A percentile compares a stretch with the other conserved stretches of the same genome.
These are phyloP conservation scores for Heteractis magnifica DNA, from an alignment of 92 coral and sea anemone species.

Conservation along the genomic window DNA sequence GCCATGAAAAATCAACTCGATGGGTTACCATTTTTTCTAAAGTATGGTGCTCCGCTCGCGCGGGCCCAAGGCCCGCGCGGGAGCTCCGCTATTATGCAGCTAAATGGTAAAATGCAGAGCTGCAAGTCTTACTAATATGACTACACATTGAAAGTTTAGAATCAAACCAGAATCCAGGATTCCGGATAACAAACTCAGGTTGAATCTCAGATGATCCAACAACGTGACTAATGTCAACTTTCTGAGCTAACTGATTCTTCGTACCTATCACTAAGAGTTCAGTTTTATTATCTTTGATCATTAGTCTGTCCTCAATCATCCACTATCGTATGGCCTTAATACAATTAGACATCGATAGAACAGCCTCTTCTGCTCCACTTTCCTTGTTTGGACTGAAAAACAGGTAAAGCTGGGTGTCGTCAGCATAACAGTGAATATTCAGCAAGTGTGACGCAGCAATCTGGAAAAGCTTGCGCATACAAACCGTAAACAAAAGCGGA, in stretches of 20 bases:
- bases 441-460: neutral
- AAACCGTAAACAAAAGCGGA: neutral
- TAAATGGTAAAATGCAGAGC: too few species aligned
- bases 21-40: too few species aligned
- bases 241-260: neutral
- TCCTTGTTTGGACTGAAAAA: neutral
- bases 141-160: too few species aligned
- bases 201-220: neutral
- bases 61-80: too few species aligned
- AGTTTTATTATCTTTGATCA: neutral
- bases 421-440: neutral
- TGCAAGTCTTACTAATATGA: too few species aligned
- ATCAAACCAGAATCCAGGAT: too few species aligned
- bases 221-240: neutral
- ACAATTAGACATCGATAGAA: neutral
- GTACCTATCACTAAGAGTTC: slow-evolving; percentile 2
- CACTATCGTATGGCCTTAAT: neutral
- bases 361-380: slow-evolving; percentile 5
- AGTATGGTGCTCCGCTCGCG: too few species aligned
- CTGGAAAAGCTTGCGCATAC: neutral
- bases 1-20: too few species aligned
- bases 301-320: neutral
- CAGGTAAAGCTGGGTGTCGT: neutral
- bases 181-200: too few species aligned
- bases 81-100: too few species aligned